Base-by-base conservation (phyloP, 1,140 invertebrate genomes). In the Ceratosolen solmsi region DNA sequence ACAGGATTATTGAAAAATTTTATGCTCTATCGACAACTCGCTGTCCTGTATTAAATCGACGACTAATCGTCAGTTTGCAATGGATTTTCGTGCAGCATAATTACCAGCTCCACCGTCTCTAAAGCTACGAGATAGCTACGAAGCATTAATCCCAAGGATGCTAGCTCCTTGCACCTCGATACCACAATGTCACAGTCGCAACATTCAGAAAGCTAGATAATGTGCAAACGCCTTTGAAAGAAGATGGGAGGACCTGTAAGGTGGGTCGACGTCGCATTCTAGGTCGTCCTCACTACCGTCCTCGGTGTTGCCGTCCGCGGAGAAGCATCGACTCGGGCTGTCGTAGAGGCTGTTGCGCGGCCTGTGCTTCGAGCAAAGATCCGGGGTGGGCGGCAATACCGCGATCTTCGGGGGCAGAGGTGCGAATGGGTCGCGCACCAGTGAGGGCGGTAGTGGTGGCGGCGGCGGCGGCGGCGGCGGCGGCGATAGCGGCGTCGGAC, bases 311-410 rank as follows among this genome's bases (percentile, higher is more conserved):
- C 87, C 88, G 82, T 91, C 90, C 4, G 86, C 89, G 0, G 90
- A 86, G n/a, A 49, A 63, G 51, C 86, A 87, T 0, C 89, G 89
- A 84, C 89, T 91, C 13, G 89, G 88, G 72, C 89, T 91, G 74
- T 92, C 90, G 65, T 86, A 84, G 30, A 87, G 49, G 8, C 89
- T 87, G 73, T 89, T 90, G 60, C 85, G 84, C 22, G 89, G 68
- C 15, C 63, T 33, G 83, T 91, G 87, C 27, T 87, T 89, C 56
- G 87, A 87, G 80, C 89, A 92, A 9, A 90, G 33, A 80, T 96
- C 95, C 1, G 95, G 95, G 5, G 95, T 96, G 20, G 95, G 94
- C 70, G 95, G 95, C 30, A 95, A 92, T 38, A 96, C 94, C 22
- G 95, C 93, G 86, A 96, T 96, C 88, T 94, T 94, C 27, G 95